Evolutionary conservation across 2,888 invertebrate genomes (phyloP).

Genomic region (Chesias legatella): DNA sequence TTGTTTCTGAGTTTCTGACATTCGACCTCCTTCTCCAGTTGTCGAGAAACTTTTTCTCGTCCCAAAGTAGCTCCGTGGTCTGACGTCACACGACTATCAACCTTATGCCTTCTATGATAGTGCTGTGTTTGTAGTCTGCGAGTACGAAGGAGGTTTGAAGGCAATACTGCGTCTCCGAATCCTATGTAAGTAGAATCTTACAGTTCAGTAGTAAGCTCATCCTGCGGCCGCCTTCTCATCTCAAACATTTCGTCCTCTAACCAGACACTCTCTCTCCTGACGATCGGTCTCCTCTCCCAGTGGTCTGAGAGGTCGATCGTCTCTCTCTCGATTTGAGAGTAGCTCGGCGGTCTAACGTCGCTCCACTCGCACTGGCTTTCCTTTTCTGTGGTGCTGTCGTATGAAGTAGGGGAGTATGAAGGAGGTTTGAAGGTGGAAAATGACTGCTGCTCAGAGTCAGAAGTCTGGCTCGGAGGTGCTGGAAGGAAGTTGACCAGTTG

Average conservation of each 20-base stretch:
- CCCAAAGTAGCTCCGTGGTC: no score
- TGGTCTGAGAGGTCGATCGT: constrained; percentile 68
- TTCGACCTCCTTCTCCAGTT: no score
- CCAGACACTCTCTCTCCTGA: constrained; percentile 82
- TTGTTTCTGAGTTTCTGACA: no score
- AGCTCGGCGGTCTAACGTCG: constrained; percentile 76
- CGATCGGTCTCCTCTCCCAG: constrained; percentile 74
- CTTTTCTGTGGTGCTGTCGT: constrained; percentile 70
- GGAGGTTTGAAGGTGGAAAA: constrained; percentile 77
- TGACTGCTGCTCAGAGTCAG: constrained; percentile 67
- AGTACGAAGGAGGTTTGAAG: no score
- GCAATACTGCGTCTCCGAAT: background rate
- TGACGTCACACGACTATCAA: no score
- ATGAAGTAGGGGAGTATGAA: constrained; percentile 74
- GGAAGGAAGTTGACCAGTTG: constrained; percentile 89
- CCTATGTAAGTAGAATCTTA: constrained; percentile 44
- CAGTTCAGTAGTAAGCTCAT: constrained; percentile 93
- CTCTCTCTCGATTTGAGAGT: constrained; percentile 68
- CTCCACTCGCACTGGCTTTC: constrained; percentile 77
- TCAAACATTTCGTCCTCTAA: constrained; percentile 90
- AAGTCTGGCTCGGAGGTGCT: constrained; percentile 72
- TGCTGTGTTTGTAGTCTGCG: no score
- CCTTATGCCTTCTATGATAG: no score
- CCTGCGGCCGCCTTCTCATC: constrained; percentile 91
- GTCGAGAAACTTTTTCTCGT: no score